Base-by-base conservation (phyloP, 2,797 vertebrate genomes). In the Micrastur ruficollis region DNA sequence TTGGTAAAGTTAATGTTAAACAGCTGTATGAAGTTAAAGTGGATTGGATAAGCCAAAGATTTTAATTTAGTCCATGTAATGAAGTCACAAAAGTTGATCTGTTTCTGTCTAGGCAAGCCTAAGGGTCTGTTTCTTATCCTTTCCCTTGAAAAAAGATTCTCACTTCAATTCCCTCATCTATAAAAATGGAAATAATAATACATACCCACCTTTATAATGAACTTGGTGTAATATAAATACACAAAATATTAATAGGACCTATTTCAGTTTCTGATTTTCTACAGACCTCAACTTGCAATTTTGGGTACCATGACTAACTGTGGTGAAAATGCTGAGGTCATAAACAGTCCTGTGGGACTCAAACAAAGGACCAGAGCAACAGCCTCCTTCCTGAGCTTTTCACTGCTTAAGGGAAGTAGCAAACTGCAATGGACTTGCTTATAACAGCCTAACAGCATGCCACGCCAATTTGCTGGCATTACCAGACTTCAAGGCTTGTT, bases 401-500 rank as follows among this genome's bases (percentile, higher is more conserved):
- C 19, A 46, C 9, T 49, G 31, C 46, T 70, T 22, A 46, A 38
- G 18, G 18, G 52, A 85, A 73, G n/a, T 9, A 55, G 13, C 56
- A 90, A 84, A 52, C 47, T 62, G 76, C 62, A 91, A 4, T 19
- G 34, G 47, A 34, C 31, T 79, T 65, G 27, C 20, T 83, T 70
- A 6, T 11, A 61, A 49, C 0, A 49, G 56, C 5, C 1, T 29
- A 87, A 32, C 31, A n/a, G 32, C 61, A 74, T 0, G 1, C 14
- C 61, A 74, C 0, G 1, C 16, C 36, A 52, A 9, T 58, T 25
- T 59, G 34, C 34, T 71, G 84, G 42, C 52, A 62, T 32, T 76
- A 14, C 26, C n/a, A 52, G 25, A 34, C 20, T 59, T 68, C 26
- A 40, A 55, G 36, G 23, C 17, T 67, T 32, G 11, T 14, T 18